Evolutionary conservation across 1,140 invertebrate species (phyloP).

Genomic region (Anastrepha obliqua): DNA sequence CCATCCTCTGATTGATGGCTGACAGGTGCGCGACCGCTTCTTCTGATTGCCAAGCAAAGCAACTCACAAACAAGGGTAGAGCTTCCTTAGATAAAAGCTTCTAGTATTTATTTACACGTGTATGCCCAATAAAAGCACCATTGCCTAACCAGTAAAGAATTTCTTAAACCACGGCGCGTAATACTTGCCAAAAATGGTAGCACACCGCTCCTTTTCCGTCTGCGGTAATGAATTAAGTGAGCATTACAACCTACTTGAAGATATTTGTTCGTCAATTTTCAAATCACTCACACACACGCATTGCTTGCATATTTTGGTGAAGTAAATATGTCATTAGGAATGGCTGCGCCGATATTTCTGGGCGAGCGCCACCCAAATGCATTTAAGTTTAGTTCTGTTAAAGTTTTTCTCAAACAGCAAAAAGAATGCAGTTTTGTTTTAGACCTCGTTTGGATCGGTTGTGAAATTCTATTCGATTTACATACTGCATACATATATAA

Average conservation of each 20-base stretch:
- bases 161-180: not conserved
- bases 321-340: not conserved
- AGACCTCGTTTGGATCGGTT: not conserved
- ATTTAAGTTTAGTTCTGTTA: not conserved
- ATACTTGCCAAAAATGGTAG: slow-evolving; percentile 26
- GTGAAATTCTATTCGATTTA: not conserved
- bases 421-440: not conserved
- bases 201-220: slow-evolving; percentile 23
- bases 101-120: not conserved
- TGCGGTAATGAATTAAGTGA: not conserved
- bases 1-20: not conserved
- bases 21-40: slow-evolving; percentile 34
- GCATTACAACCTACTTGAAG: slow-evolving; percentile 5
- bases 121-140: not conserved
- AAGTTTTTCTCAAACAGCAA: not conserved
- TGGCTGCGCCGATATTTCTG: not conserved
- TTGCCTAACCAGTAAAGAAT: slow-evolving; percentile 5
- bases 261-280: not conserved
- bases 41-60: not conserved
- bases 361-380: not conserved
- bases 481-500: no score
- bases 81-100: slow-evolving; percentile 45
- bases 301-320: not conserved
- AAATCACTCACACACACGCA: not conserved
- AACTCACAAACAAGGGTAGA: slow-evolving; percentile 36